Conservation (phyloP, 2,113 vertebrate species). For the Melospiza melodia region DNA sequence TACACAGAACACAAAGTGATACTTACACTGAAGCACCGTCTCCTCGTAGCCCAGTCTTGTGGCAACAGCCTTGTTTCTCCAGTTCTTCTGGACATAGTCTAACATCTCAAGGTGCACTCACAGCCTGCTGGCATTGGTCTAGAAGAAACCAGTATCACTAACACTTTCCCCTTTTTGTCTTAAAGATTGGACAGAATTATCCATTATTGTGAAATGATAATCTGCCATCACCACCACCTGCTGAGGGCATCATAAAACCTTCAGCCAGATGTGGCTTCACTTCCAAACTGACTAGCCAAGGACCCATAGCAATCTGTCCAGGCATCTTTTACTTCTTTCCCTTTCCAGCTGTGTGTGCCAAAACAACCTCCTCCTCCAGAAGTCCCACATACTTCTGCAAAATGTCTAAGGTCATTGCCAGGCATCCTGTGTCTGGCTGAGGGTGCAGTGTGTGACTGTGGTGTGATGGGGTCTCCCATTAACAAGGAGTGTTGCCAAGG, state of each 20-base stretch:
- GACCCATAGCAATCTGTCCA: not conserved
- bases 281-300: not conserved
- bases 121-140: not conserved
- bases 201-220: not conserved
- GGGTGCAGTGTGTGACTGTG: not conserved
- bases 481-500: accelerated
- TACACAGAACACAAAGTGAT: not conserved
- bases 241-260: not conserved
- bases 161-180: not conserved
- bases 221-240: not conserved
- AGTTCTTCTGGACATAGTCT: not conserved
- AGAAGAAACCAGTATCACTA: not conserved
- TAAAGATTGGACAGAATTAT: not conserved
- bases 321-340: not conserved
- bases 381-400: not conserved
- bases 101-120: not conserved
- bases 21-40: not conserved
- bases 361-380: not conserved
- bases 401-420: not conserved
- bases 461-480: not conserved
- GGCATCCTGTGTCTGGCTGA: not conserved
- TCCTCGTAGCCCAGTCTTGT: not conserved
- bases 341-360: not conserved
- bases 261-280: not conserved
- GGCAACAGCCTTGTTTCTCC: not conserved